Conservation (phyloP, 53 echinoderm and acorn worm genomes). For the Mesocentrotus franciscanus region DNA sequence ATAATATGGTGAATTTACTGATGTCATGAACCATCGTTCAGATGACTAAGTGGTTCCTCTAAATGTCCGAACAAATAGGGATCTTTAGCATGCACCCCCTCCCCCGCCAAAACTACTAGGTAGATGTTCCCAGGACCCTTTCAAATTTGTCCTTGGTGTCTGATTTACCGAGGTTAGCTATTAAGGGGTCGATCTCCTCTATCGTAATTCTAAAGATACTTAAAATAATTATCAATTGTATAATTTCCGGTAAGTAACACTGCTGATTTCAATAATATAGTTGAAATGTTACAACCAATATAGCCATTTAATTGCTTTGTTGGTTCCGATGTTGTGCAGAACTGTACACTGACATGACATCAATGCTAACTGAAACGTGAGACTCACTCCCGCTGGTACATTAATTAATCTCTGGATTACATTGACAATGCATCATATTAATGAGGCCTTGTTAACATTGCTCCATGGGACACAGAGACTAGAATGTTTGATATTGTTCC, state of each 20-base stretch:
- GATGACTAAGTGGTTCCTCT: neutral
- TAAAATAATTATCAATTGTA: too few relatives aligned
- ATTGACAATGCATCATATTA: neutral
- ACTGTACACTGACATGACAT: neutral
- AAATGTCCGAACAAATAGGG: conserved; percentile 26
- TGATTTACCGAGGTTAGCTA: too few relatives aligned
- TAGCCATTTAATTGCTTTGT: neutral
- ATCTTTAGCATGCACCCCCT: neutral
- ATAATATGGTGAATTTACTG: neutral
- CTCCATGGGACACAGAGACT: neutral
- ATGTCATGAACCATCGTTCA: neutral
- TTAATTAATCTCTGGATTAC: neutral
- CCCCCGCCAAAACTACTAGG: neutral
- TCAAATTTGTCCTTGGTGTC: too few relatives aligned
- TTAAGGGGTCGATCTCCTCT: too few relatives aligned
- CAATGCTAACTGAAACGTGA: neutral
- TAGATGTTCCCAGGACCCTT: neutral
- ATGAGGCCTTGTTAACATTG: neutral
- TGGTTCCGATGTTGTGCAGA: neutral
- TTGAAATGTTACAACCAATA: neutral
- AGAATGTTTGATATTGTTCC: neutral
- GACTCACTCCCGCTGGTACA: neutral
- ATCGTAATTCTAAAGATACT: too few relatives aligned
- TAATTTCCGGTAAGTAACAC: too few relatives aligned
- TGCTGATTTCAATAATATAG: too few relatives aligned